phyloP scores from a whole-genome alignment of 1,140 invertebrate genomes.

The Drosophila mayri region DNA sequence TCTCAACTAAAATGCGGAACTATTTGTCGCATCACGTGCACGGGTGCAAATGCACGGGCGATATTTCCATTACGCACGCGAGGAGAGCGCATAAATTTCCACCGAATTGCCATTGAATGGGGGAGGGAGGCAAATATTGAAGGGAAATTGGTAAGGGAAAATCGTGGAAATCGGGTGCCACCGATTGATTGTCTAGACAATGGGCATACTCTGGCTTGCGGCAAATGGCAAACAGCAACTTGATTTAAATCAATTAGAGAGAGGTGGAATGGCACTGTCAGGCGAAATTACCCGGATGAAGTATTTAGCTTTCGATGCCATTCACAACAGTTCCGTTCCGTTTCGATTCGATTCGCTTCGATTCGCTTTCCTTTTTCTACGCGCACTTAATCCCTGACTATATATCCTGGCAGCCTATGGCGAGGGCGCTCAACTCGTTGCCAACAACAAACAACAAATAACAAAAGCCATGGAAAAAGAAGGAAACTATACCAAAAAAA shows the following conservation, averaged over 20 bases:
- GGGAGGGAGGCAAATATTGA: not conserved
- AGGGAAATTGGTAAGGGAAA: constrained; percentile 1
- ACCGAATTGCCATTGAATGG: constrained; percentile 38
- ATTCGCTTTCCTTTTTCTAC: constrained; percentile 38
- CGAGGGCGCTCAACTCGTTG: constrained; percentile 77
- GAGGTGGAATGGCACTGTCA: constrained; percentile 68
- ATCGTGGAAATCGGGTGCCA: constrained; percentile 12
- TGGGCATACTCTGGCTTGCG: constrained; percentile 30
- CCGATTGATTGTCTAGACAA: constrained; percentile 80
- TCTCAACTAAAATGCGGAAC: constrained; percentile 69
- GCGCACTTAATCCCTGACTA: constrained; percentile 18
- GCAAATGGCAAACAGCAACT: constrained; percentile 68
- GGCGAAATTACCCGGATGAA: constrained; percentile 74
- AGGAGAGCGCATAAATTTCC: constrained; percentile 68
- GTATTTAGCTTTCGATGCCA: constrained; percentile 65
- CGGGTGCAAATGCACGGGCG: constrained; percentile 61
- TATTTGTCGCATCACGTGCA: constrained; percentile 82
- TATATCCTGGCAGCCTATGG: constrained; percentile 3
- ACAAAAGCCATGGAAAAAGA: constrained; percentile 20
- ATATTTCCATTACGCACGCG: constrained; percentile 78
- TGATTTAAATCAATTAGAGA: constrained; percentile 82
- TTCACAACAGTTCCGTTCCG: constrained; percentile 20
- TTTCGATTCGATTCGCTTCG: constrained; percentile 14
- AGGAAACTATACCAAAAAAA: constrained; percentile 36
- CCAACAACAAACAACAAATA: constrained; percentile 80